These are phyloP conservation scores for Diorhabda carinulata DNA, from an alignment of 1,140 invertebrate genomes.

Conservation along the genomic window DNA sequence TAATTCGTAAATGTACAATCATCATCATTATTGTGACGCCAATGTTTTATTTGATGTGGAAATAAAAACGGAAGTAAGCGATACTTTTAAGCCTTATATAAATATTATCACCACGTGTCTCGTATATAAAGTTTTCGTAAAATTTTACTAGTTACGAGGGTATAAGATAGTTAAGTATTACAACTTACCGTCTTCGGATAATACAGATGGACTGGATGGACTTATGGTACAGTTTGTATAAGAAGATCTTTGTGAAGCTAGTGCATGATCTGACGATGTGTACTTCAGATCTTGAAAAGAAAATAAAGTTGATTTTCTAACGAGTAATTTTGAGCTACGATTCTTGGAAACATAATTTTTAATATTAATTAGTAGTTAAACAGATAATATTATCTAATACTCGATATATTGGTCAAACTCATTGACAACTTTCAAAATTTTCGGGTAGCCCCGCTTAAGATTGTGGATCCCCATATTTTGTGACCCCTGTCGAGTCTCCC, in stretches of 20 bases:
- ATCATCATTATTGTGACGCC: conserved; percentile 1
- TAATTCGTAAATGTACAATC: no score
- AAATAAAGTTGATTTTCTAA: not conserved
- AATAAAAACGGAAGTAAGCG: conserved; percentile 17
- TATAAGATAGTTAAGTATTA: not conserved
- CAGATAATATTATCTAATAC: no score
- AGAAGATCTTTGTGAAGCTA: conserved; percentile 22
- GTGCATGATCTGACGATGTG: conserved; percentile 9
- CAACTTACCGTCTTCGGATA: conserved; percentile 21
- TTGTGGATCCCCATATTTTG: no score
- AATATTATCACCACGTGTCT: conserved; percentile 10
- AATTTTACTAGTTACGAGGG: not conserved
- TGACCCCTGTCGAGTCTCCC: no score
- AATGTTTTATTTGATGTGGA: conserved; percentile 5
- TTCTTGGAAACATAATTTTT: no score
- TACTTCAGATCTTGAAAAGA: conserved; percentile 16
- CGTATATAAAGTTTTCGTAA: conserved; percentile 2
- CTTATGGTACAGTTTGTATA: conserved; percentile 16
- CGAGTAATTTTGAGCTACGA: no score
- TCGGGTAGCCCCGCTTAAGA: no score
- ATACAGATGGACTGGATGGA: conserved; percentile 14
- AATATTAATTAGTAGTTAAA: no score
- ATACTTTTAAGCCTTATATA: conserved; percentile 16
- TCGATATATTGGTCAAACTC: no score
- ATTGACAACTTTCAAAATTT: no score